Base-by-base conservation (phyloP, 35 echinoderm and acorn worm species). In the Amphiura filiformis region DNA sequence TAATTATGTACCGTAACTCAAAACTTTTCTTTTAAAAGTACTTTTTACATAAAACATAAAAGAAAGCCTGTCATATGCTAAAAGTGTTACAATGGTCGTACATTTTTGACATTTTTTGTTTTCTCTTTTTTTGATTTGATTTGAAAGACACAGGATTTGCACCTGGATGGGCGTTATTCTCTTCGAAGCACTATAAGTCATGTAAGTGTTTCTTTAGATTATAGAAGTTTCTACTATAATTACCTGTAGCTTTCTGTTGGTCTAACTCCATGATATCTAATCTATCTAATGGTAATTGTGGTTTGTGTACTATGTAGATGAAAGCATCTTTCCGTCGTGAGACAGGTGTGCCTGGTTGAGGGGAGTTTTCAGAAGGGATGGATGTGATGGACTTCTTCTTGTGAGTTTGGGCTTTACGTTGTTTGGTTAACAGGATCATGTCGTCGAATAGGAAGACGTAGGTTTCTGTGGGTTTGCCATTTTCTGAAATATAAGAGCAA, bases 391-490 rank as follows among this genome's bases (percentile, higher is more conserved):
- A 85, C 39, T 84, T 86, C 80, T 94, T 94, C 88, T 94, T 94
- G 11, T 40, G 33, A 26, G 56, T 77, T 28, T 81, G 61, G 31
- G 65, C 56, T 37, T 89, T 89, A 14, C 88, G 82, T 22, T 76
- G 89, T 77, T 89, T 89, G 20, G 87, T 94, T 39, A 94, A 81
- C 0, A 94, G 84, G 5, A 94, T 31, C 92, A 94, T 94, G 81
- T 94, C 92, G 40, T 94, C 88, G 38, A 94, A 94, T 23, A 94
- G 77, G 44, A 94, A 94, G 38, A 90, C 82, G 79, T 94, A 94
- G 32, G 83, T 80, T 13, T 94, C 92, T 28, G 79, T 23, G 9
- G 83, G 65, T 30, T 90, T 94, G 7, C 85, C 86, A 42, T 77
- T 83, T 14, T 93, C 91, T 83, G 91, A 36, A 76, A 82, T 65